phyloP scores from a whole-genome alignment of 2,888 invertebrate genomes.

The Dermolepida albohirtum region DNA sequence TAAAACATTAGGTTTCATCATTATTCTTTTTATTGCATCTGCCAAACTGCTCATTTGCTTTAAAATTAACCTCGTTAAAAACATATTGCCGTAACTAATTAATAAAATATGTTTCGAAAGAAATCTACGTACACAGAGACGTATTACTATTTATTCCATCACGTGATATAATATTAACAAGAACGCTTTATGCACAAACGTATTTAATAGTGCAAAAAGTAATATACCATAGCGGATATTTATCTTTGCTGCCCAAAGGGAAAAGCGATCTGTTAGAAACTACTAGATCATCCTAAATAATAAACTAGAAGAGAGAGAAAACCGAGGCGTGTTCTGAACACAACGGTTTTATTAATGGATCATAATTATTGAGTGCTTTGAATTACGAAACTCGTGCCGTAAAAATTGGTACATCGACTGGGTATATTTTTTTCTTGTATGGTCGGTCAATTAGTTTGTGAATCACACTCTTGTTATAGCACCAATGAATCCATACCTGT shows the following conservation, averaged over 20 bases:
- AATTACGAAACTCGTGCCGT: slow-evolving; percentile 42
- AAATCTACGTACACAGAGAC: no score
- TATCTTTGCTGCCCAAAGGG: slow-evolving; percentile 11
- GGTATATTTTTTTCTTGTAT: slow-evolving; percentile 14
- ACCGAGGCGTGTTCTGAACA: slow-evolving; percentile 22
- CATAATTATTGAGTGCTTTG: slow-evolving; percentile 36
- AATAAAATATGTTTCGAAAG: no score
- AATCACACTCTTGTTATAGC: slow-evolving; percentile 33
- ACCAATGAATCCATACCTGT: background rate
- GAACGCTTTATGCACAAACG: no score
- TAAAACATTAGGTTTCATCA: no score
- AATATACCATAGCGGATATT: slow-evolving; percentile 20
- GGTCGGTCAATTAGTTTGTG: slow-evolving; percentile 22
- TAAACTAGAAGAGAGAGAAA: slow-evolving; percentile 22
- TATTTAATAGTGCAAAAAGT: slow-evolving; percentile 12
- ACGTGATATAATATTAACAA: no score
- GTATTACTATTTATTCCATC: no score
- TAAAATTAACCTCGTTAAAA: no score
- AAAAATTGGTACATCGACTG: slow-evolving; percentile 31
- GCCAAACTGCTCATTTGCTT: no score
- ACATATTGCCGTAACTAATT: no score
- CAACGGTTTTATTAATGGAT: slow-evolving; percentile 42
- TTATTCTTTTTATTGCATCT: no score
- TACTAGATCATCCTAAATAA: slow-evolving; percentile 44
- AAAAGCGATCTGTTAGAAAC: slow-evolving; percentile 41